Base-by-base conservation (phyloP, 1,140 invertebrate species). In the Drosophila pruinosa region DNA sequence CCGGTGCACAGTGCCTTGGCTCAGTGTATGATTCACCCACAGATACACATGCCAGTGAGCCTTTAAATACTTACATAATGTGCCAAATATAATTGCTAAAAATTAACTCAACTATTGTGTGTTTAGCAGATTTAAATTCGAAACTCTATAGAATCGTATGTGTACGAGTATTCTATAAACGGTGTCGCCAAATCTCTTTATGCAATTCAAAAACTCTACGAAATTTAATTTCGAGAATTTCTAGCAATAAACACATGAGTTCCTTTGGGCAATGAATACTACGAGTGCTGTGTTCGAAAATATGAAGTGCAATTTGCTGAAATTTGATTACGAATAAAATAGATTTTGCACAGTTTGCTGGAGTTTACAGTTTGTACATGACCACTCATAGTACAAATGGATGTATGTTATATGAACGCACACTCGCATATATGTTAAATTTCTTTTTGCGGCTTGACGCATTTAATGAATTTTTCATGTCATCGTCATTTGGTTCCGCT, bases 381-480 rank as follows among this genome's bases (percentile, higher is more conserved):
- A 19, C 41, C 41, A 26, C 15, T 38, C 45, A 28, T 24, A 19
- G n/a, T n/a, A n/a, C n/a, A n/a, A n/a, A n/a, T n/a, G n/a, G n/a
- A n/a, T n/a, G n/a, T n/a, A n/a, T n/a, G n/a, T n/a, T n/a, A n/a
- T n/a, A n/a, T n/a, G n/a, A n/a, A n/a, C n/a, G n/a, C 38, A 45
- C 14, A 41, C 12, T 22, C 2, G 14, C 31, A 28, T 5, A 59
- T 22, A 17, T 22, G 17, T n/a, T 1, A 61, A 14, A 50, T 39
- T 41, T 67, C 48, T 78, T 71, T 80, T 71, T 81, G 77, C 31
- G 81, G 81, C 73, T 65, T 76, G 65, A 65, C 81, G 73, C 81
- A 70, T 85, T 86, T 86, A 77, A 86, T 88, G 71, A 67, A 88
- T 86, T 88, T 86, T 86, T 75, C 78, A 86, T 86, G 71, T 88